These are phyloP conservation scores for Aythya baeri DNA, from an alignment of 2,113 vertebrate species.

Conservation along the genomic window DNA sequence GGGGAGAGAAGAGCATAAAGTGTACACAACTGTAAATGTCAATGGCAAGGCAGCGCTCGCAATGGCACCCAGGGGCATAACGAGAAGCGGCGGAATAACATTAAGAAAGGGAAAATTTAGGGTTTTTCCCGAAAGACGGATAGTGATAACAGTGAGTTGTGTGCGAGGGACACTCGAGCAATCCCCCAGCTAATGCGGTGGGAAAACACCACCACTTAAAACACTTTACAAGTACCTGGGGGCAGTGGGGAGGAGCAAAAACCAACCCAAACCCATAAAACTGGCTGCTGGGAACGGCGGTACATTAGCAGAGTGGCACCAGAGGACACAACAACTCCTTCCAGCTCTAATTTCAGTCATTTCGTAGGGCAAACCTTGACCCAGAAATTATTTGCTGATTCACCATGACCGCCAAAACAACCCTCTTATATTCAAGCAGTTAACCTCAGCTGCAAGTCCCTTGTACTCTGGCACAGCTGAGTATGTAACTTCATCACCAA, in stretches of 20 bases:
- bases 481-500: not conserved
- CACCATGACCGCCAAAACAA: not conserved
- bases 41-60: not conserved
- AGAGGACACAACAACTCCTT: not conserved
- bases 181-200: not conserved
- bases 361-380: not conserved
- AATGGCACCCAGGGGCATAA: not conserved
- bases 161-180: not conserved
- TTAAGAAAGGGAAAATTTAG: not conserved
- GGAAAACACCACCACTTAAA: not conserved
- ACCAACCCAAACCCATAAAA: not conserved
- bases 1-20: not conserved
- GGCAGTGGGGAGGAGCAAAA: not conserved
- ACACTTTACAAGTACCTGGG: not conserved
- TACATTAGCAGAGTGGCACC: not conserved
- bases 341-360: not conserved
- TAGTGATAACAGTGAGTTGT: not conserved
- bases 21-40: not conserved
- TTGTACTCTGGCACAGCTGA: fast-evolving
- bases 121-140: not conserved
- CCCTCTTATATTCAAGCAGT: fast-evolving
- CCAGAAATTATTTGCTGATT: not conserved
- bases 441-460: not conserved
- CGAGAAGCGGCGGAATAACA: not conserved
- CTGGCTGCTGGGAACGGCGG: not conserved